phyloP scores from a whole-genome alignment of 2,888 invertebrate species.

The Bruchidius siliquastri region DNA sequence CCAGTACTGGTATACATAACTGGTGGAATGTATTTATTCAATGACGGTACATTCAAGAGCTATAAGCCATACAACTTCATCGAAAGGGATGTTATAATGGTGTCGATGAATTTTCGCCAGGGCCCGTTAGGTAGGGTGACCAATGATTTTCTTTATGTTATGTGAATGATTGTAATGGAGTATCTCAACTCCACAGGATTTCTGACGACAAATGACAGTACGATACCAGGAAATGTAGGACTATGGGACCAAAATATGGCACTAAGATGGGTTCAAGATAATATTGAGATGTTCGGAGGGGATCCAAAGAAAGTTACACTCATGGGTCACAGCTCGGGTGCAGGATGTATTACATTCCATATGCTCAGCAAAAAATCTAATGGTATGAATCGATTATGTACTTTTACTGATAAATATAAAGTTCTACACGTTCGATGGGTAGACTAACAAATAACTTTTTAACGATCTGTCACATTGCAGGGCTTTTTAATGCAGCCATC shows the following conservation, averaged over 20 bases:
- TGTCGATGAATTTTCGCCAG: slow-evolving; percentile 23
- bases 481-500: not conserved
- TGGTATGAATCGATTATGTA: no score
- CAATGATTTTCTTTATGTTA: no score
- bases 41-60: slow-evolving; percentile 14
- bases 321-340: not conserved
- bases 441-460: no score
- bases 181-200: no score
- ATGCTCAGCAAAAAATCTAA: not conserved
- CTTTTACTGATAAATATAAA: no score
- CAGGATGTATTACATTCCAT: not conserved
- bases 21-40: slow-evolving; percentile 25
- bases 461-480: not conserved
- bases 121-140: slow-evolving; percentile 20
- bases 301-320: not conserved
- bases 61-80: slow-evolving; percentile 24
- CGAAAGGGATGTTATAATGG: slow-evolving; percentile 20
- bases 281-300: not conserved
- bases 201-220: not conserved
- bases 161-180: no score
- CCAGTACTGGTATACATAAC: slow-evolving; percentile 31
- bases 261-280: not conserved
- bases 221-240: not conserved
- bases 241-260: not conserved
- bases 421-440: no score